Evolutionary conservation across 2,888 invertebrate species (phyloP).

Genomic region (Drosophila fulvimacula): DNA sequence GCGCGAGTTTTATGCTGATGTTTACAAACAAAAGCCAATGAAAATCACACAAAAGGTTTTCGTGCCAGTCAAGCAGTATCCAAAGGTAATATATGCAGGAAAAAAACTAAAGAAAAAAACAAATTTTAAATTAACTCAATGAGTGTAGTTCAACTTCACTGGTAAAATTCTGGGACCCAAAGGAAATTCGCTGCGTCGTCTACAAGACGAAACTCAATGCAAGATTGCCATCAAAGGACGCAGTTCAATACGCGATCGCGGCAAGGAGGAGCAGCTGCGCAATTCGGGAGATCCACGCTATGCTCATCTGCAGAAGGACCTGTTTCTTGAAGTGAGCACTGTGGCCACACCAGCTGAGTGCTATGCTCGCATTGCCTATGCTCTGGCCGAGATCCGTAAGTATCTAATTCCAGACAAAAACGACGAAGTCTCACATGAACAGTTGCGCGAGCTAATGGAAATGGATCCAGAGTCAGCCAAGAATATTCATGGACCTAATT

Average conservation of each 20-base stretch:
- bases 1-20: slow-evolving; percentile 90
- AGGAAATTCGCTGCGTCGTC: slow-evolving; percentile 95
- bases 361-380: slow-evolving; percentile 88
- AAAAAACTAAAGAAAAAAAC: background rate
- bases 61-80: slow-evolving; percentile 85
- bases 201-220: slow-evolving; percentile 94
- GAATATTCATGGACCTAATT: slow-evolving; percentile 68
- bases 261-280: slow-evolving; percentile 92
- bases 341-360: slow-evolving; percentile 94
- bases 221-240: slow-evolving; percentile 97
- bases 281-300: slow-evolving; percentile 94
- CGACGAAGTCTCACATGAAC: slow-evolving; percentile 79
- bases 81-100: slow-evolving; percentile 65
- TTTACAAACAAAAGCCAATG: slow-evolving; percentile 87
- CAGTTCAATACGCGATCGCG: slow-evolving; percentile 95
- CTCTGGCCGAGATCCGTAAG: slow-evolving; percentile 80
- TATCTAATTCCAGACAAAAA: slow-evolving; percentile 81
- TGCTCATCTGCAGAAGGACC: slow-evolving; percentile 93
- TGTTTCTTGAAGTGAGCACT: slow-evolving; percentile 95
- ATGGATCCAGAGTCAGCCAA: slow-evolving; percentile 76
- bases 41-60: slow-evolving; percentile 83
- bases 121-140: too few relatives aligned
- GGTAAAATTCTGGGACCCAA: slow-evolving; percentile 97
- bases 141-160: slow-evolving; percentile 94
- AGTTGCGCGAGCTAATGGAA: slow-evolving; percentile 75